Evolutionary conservation across 53 echinoderm and acorn worm genomes (phyloP).

Genomic region (Temnopleurus reevesii): DNA sequence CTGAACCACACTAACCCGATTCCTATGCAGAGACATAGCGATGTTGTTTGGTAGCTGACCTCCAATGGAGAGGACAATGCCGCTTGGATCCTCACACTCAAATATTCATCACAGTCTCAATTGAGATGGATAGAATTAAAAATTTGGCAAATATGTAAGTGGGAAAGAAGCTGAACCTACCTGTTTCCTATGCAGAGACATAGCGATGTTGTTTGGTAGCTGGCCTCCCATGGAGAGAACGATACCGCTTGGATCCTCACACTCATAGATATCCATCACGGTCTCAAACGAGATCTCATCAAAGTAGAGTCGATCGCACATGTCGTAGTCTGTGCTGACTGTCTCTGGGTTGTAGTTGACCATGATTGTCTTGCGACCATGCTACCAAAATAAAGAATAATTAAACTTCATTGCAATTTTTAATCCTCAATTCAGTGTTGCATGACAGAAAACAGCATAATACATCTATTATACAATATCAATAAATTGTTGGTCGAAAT

Average conservation of each 20-base stretch:
- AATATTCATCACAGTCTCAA: slow-evolving; percentile 97
- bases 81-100: slow-evolving; percentile 89
- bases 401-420: too few relatives aligned
- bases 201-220: slow-evolving; percentile 97
- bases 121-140: too few relatives aligned
- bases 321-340: slow-evolving; percentile 98
- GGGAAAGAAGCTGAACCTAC: too few relatives aligned
- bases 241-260: slow-evolving; percentile 84
- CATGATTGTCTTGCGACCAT: slow-evolving; percentile 93
- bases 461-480: too few relatives aligned
- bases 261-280: slow-evolving; percentile 98
- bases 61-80: slow-evolving; percentile 95
- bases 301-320: slow-evolving; percentile 99
- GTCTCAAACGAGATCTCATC: slow-evolving; percentile 98
- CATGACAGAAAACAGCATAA: too few relatives aligned
- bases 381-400: slow-evolving; percentile 55
- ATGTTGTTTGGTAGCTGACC: slow-evolving; percentile 99
- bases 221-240: slow-evolving; percentile 99
- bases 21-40: slow-evolving; percentile 95
- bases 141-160: too few relatives aligned
- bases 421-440: too few relatives aligned
- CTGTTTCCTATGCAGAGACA: slow-evolving; percentile 94
- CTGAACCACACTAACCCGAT: slow-evolving; percentile 74
- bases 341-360: slow-evolving; percentile 99
- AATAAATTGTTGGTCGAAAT: too few relatives aligned